Evolutionary conservation across 2,113 vertebrate species (phyloP).

Genomic region (Cynopterus brachyotis): DNA sequence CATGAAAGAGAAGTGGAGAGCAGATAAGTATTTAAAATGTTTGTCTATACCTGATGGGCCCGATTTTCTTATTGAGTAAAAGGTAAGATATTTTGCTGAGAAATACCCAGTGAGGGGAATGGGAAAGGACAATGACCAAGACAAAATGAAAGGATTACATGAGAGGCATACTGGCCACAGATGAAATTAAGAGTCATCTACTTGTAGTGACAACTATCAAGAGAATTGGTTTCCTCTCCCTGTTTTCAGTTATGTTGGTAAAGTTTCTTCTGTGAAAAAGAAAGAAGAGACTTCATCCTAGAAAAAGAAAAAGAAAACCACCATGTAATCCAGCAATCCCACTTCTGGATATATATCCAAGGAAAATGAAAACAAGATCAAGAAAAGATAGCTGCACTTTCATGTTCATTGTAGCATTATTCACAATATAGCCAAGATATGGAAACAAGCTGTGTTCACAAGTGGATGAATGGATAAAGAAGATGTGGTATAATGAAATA

Average conservation of each 20-base stretch:
- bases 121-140: background rate
- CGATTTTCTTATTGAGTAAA: background rate
- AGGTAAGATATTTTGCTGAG: background rate
- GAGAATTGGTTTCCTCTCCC: background rate
- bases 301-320: background rate
- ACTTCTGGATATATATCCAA: background rate
- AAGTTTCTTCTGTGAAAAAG: background rate
- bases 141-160: background rate
- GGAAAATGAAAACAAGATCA: background rate
- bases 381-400: background rate
- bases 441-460: background rate
- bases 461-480: background rate
- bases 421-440: background rate
- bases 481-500: background rate
- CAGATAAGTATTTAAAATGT: background rate
- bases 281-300: background rate
- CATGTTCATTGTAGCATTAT: background rate
- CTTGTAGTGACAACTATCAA: background rate
- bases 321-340: background rate
- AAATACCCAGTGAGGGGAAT: background rate
- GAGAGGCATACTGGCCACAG: background rate
- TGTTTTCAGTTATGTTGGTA: background rate
- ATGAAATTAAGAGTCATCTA: background rate
- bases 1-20: background rate
- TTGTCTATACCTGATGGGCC: background rate